Percentiles rank a stretch among this genome's conserved stretches.
Evolutionary conservation across 1,140 invertebrate species (phyloP).

Genomic region (Batillaria attramentaria): DNA sequence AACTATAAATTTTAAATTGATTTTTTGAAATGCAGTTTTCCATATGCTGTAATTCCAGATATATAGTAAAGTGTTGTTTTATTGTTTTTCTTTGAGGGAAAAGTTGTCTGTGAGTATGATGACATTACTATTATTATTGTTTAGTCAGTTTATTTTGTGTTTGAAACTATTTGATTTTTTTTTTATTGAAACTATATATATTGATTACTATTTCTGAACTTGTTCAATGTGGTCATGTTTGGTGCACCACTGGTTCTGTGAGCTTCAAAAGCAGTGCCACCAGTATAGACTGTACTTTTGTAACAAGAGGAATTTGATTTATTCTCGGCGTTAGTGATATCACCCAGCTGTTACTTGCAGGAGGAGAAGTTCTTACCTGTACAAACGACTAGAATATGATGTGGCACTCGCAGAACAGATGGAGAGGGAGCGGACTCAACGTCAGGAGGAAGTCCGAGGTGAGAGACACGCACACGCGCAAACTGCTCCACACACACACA

Average conservation of each 20-base stretch:
- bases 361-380: slow-evolving; percentile 42
- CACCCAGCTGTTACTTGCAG: slow-evolving; percentile 4
- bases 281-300: neutral
- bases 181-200: neutral
- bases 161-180: no score
- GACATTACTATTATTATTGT: no score
- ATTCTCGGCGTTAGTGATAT: neutral
- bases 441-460: slow-evolving; percentile 52
- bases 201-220: neutral
- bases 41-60: no score
- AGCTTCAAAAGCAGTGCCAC: neutral
- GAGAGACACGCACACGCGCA: slow-evolving; percentile 6
- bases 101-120: no score
- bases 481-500: neutral
- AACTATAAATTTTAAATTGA: no score
- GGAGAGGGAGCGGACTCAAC: slow-evolving; percentile 41
- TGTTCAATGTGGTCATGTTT: neutral
- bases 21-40: no score
- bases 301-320: neutral
- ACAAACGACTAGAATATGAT: slow-evolving; percentile 51
- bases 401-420: slow-evolving; percentile 50
- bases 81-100: no score
- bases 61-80: no score
- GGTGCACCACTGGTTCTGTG: neutral
- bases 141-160: no score